phyloP scores from a whole-genome alignment of 2,113 vertebrate genomes.

The Microcebus griseorufus region DNA sequence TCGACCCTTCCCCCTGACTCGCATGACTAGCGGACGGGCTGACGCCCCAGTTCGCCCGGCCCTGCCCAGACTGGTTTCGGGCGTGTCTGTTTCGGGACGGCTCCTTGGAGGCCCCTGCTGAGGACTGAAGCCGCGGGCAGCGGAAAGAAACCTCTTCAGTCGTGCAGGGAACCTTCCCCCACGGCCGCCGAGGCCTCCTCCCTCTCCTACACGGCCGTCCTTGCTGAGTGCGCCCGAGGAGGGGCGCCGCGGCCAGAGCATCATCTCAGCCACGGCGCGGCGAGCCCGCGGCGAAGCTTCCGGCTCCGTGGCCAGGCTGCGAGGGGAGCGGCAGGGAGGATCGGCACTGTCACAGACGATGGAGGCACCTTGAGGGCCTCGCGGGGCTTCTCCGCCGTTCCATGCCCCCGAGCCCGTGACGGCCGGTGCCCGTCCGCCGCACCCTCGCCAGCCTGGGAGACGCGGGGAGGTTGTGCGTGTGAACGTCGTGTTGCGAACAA shows the following conservation, averaged over 20 bases:
- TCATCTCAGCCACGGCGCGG: rapidly evolving
- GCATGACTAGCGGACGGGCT: rapidly evolving
- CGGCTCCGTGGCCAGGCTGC: rapidly evolving
- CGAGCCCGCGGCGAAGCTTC: neutral
- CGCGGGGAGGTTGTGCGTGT: rapidly evolving
- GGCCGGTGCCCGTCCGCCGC: too few relatives aligned
- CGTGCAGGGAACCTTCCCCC: neutral
- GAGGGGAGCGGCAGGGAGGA: rapidly evolving
- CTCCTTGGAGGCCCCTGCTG: neutral
- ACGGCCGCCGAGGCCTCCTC: rapidly evolving
- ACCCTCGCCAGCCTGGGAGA: too few relatives aligned
- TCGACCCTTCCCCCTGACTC: too few relatives aligned
- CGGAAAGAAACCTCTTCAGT: rapidly evolving
- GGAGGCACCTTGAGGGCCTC: rapidly evolving
- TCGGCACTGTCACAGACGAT: too few relatives aligned
- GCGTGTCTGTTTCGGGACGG: rapidly evolving
- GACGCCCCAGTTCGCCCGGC: too few relatives aligned
- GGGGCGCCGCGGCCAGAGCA: rapidly evolving
- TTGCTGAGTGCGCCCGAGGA: too few relatives aligned
- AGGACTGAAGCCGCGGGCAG: neutral
- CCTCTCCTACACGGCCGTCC: rapidly evolving
- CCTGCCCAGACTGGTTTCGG: neutral
- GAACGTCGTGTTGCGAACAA: rapidly evolving
- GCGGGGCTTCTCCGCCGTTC: rapidly evolving
- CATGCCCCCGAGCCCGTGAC: rapidly evolving